phyloP scores from a whole-genome alignment of 1,140 invertebrate species.

The Formica selysi region DNA sequence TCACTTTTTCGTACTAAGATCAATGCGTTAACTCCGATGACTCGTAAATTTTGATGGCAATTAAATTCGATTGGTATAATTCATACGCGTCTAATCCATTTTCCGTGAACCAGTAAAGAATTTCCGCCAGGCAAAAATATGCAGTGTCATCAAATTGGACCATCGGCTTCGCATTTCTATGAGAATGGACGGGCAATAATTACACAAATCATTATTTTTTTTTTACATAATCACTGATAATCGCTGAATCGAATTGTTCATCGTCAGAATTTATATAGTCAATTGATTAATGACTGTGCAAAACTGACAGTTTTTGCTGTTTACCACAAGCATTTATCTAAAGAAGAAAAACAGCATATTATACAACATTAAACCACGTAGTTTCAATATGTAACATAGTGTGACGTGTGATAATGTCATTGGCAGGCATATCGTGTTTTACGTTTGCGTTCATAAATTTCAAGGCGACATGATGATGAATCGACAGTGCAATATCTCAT shows the following conservation, averaged over 20 bases:
- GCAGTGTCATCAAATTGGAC: slow-evolving; percentile 17
- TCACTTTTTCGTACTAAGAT: neutral
- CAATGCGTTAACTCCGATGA: neutral
- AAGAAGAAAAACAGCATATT: neutral
- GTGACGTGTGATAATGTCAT: neutral
- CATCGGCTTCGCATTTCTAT: slow-evolving; percentile 13
- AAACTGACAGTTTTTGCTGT: no score
- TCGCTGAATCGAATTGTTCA: neutral
- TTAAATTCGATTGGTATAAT: slow-evolving; percentile 10
- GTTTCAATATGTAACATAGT: neutral
- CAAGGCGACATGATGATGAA: slow-evolving; percentile 12
- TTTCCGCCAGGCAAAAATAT: slow-evolving; percentile 19
- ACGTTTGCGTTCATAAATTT: slow-evolving; percentile 7
- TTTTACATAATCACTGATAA: neutral
- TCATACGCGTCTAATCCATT: neutral
- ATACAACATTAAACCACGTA: neutral
- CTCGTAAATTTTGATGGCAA: slow-evolving; percentile 30
- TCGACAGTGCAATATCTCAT: slow-evolving; percentile 1
- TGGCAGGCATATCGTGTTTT: neutral
- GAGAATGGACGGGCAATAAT: neutral
- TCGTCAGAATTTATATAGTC: no score
- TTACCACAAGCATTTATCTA: neutral
- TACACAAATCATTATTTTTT: neutral
- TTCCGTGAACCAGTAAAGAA: neutral
- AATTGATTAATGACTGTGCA: no score